Percentiles rank a stretch among this genome's conserved stretches.
Conservation (phyloP, 1,140 invertebrate species). For the Drosophila micromelanica region DNA sequence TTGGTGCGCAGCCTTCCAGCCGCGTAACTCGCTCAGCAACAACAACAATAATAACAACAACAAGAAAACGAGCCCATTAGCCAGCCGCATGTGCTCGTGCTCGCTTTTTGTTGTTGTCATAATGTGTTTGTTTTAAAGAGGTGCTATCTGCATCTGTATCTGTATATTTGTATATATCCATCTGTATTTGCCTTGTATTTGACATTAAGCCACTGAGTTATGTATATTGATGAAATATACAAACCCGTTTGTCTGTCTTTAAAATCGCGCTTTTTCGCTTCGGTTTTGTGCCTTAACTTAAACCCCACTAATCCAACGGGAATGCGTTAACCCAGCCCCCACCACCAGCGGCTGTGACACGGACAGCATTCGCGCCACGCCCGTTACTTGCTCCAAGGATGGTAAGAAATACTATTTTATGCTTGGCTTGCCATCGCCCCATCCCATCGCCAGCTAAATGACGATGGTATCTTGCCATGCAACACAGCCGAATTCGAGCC, state of each 20-base stretch:
- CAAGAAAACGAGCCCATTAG: slow-evolving; percentile 25
- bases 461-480: slow-evolving; percentile 77
- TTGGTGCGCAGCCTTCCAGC: slow-evolving; percentile 56
- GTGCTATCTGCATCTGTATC: not conserved
- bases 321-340: slow-evolving; percentile 57
- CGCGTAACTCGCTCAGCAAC: slow-evolving; percentile 54
- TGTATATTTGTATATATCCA: slow-evolving; percentile 8
- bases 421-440: slow-evolving; percentile 57
- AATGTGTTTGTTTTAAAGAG: slow-evolving; percentile 19
- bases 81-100: slow-evolving; percentile 8
- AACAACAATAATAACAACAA: slow-evolving; percentile 9
- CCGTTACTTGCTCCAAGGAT: slow-evolving; percentile 26
- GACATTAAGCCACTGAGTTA: slow-evolving; percentile 43
- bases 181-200: not conserved
- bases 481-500: slow-evolving; percentile 43
- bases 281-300: slow-evolving; percentile 3
- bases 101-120: slow-evolving; percentile 11
- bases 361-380: slow-evolving; percentile 17
- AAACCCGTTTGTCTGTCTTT: slow-evolving; percentile 34
- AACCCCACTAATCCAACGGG: slow-evolving; percentile 68
- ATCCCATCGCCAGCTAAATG: slow-evolving; percentile 57
- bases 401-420: slow-evolving; percentile 79
- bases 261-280: slow-evolving; percentile 19
- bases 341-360: slow-evolving; percentile 7
- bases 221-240: slow-evolving; percentile 13